A percentile compares a stretch with the other conserved stretches of the same genome.
These are phyloP conservation scores for Paradisaea rubra DNA, from an alignment of 2,113 vertebrate species.

Conservation along the genomic window DNA sequence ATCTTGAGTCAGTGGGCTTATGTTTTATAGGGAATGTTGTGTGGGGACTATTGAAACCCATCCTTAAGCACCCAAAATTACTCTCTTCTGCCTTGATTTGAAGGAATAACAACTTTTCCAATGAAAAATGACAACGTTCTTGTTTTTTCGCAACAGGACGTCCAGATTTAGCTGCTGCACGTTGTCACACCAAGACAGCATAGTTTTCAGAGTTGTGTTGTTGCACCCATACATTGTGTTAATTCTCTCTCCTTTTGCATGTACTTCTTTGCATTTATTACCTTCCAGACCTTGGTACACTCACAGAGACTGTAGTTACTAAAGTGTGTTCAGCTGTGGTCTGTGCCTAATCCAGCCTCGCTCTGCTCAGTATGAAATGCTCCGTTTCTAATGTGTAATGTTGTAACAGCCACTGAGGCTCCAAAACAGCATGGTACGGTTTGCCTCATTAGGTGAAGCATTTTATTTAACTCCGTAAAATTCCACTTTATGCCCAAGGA, in stretches of 20 bases:
- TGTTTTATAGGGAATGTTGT: not conserved
- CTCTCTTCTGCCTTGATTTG: not conserved
- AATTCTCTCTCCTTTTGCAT: not conserved
- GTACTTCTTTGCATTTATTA: not conserved
- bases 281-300: not conserved
- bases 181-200: not conserved
- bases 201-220: accelerated
- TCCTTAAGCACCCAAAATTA: not conserved
- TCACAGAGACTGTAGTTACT: not conserved
- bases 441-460: not conserved
- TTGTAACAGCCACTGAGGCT: not conserved
- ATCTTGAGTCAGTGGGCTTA: not conserved
- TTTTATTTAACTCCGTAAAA: not conserved
- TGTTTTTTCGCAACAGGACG: not conserved
- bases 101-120: not conserved
- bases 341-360: not conserved
- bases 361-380: not conserved
- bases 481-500: not conserved
- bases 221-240: not conserved
- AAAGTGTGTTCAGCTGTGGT: not conserved
- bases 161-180: not conserved
- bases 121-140: not conserved
- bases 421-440: not conserved
- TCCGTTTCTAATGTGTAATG: not conserved
- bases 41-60: not conserved